Conservation (phyloP, 2,113 vertebrate genomes). For the Passerina amoena region DNA sequence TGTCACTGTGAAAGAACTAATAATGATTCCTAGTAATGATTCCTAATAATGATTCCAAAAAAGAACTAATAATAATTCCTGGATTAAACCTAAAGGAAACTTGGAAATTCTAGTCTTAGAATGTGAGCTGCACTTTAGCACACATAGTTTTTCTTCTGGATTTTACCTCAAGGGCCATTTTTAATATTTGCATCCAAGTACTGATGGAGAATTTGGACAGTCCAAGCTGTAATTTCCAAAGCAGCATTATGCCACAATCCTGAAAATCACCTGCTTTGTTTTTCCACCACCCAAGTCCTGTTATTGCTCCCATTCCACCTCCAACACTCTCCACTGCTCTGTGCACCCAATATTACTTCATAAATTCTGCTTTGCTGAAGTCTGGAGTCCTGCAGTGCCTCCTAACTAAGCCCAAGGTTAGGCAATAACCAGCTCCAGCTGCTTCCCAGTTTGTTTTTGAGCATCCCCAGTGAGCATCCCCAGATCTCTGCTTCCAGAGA, state of each 20-base stretch:
- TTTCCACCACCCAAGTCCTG: rapidly evolving
- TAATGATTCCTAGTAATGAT: not conserved
- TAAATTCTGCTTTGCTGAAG: not conserved
- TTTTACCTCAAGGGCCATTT: not conserved
- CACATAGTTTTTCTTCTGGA: not conserved
- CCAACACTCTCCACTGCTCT: not conserved
- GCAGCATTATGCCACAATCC: not conserved
- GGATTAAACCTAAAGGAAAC: not conserved
- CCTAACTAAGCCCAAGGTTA: not conserved
- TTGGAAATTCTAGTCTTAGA: not conserved
- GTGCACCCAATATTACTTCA: not conserved
- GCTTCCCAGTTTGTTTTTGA: not conserved
- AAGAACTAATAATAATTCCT: not conserved
- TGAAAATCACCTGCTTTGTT: not conserved
- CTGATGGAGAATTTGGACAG: not conserved
- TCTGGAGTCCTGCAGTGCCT: not conserved
- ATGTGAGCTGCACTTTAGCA: not conserved
- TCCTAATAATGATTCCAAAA: no score
- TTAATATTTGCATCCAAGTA: not conserved
- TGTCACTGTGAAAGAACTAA: not conserved
- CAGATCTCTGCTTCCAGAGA: not conserved
- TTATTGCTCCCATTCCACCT: not conserved
- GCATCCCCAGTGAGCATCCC: not conserved
- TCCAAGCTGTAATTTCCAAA: not conserved
- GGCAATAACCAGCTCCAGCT: not conserved